Evolutionary conservation across 2,888 invertebrate genomes (phyloP).

Genomic region (Lagria hirta): DNA sequence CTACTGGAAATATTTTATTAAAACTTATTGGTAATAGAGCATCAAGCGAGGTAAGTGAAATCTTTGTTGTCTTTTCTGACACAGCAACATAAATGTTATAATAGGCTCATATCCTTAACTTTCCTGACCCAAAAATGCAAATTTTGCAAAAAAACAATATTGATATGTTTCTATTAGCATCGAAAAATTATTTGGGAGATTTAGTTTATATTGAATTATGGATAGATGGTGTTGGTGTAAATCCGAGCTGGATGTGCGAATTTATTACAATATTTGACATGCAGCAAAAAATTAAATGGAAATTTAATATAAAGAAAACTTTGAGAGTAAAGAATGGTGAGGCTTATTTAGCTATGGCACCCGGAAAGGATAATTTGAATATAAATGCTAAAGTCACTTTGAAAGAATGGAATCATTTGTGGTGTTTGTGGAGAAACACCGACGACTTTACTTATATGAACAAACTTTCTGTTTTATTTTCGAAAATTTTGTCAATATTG

Average conservation of each 20-base stretch:
- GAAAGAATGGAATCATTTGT: no score
- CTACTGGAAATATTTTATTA: conserved; percentile 23
- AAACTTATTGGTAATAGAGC: conserved; percentile 6
- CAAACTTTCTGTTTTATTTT: no score
- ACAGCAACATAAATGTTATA: conserved; percentile 7
- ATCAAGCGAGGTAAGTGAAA: conserved; percentile 1
- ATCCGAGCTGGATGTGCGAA: conserved; percentile 39
- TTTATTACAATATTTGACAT: conserved; percentile 37
- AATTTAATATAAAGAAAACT: conserved; percentile 31
- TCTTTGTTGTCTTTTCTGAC: neutral
- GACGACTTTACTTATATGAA: no score
- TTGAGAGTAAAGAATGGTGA: neutral
- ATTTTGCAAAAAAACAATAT: conserved; percentile 36
- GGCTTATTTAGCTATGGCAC: neutral
- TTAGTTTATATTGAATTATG: conserved; percentile 38
- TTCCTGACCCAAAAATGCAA: conserved; percentile 39
- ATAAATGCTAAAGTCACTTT: no score
- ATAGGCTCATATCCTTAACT: conserved; percentile 43
- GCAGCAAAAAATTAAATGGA: conserved; percentile 35
- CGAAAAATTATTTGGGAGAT: conserved; percentile 36
- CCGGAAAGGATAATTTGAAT: no score
- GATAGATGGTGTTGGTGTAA: conserved; percentile 39
- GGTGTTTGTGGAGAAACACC: no score
- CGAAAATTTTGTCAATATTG: no score
- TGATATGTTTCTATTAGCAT: conserved; percentile 40